A percentile compares a stretch with the other conserved stretches of the same genome.
Conservation (phyloP, 1,140 invertebrate species). For the Maconellicoccus hirsutus region DNA sequence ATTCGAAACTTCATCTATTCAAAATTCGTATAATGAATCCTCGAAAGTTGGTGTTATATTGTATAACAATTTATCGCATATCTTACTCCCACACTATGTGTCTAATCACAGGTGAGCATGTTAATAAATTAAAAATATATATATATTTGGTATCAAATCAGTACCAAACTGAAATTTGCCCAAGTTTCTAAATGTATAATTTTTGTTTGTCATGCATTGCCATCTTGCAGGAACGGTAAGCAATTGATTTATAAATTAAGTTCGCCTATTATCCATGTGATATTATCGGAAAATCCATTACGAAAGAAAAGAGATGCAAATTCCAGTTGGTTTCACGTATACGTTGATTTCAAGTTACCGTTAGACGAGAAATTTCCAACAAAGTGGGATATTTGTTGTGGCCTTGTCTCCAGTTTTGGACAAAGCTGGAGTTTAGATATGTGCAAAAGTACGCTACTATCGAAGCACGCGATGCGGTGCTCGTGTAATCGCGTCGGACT, state of each 20-base stretch:
- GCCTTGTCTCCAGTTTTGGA: neutral
- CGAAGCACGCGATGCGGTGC: neutral
- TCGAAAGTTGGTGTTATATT: neutral
- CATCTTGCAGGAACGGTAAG: neutral
- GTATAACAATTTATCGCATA: neutral
- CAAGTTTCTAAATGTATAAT: no score
- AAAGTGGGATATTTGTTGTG: neutral
- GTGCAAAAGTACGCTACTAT: neutral
- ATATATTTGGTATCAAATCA: no score
- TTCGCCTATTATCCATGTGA: neutral
- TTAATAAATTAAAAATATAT: neutral
- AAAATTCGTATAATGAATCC: neutral
- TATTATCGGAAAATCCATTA: neutral
- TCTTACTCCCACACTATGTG: neutral
- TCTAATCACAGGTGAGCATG: neutral
- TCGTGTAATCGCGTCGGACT: neutral
- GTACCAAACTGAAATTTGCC: no score
- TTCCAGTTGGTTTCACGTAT: neutral
- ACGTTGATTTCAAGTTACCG: slow-evolving; percentile 13
- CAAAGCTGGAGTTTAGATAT: slow-evolving; percentile 8
- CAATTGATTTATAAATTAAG: neutral
- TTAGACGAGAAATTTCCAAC: neutral
- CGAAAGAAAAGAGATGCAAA: neutral
- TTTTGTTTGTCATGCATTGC: neutral
- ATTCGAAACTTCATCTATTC: neutral